Conservation (phyloP, 1,140 invertebrate genomes). For the Ceratitis capitata region DNA sequence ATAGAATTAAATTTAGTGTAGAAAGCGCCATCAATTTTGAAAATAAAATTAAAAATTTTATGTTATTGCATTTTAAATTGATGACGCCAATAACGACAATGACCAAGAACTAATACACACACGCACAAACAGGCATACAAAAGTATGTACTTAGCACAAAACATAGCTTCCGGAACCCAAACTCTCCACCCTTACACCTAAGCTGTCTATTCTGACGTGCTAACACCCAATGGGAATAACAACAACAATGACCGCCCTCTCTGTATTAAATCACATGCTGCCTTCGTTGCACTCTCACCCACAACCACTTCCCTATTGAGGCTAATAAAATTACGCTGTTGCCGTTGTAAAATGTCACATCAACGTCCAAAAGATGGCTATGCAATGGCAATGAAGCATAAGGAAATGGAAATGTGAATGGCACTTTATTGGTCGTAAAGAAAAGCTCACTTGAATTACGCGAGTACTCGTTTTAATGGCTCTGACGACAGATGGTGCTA, state of each 20-base stretch:
- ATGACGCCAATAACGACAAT: neutral
- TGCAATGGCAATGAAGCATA: neutral
- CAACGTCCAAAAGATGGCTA: neutral
- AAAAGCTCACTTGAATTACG: slow-evolving; percentile 7
- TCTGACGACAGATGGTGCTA: neutral
- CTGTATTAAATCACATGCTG: neutral
- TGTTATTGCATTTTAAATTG: neutral
- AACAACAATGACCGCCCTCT: neutral
- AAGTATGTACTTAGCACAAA: too few relatives aligned
- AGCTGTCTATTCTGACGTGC: too few relatives aligned
- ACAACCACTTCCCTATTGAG: neutral
- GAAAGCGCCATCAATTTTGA: neutral
- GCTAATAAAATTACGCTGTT: slow-evolving; percentile 1
- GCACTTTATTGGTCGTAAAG: slow-evolving; percentile 26
- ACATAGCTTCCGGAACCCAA: neutral
- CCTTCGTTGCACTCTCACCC: too few relatives aligned
- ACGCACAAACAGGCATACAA: too few relatives aligned
- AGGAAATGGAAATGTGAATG: neutral
- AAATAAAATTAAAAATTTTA: neutral
- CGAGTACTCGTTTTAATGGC: neutral
- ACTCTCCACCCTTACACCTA: neutral
- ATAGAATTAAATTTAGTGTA: neutral
- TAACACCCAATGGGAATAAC: too few relatives aligned
- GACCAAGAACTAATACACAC: neutral
- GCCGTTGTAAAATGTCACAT: slow-evolving; percentile 21